Evolutionary conservation across 2,888 invertebrate genomes (phyloP), one percentile per base, ranked within the genome.

Genomic region (Andrena camellia): DNA sequence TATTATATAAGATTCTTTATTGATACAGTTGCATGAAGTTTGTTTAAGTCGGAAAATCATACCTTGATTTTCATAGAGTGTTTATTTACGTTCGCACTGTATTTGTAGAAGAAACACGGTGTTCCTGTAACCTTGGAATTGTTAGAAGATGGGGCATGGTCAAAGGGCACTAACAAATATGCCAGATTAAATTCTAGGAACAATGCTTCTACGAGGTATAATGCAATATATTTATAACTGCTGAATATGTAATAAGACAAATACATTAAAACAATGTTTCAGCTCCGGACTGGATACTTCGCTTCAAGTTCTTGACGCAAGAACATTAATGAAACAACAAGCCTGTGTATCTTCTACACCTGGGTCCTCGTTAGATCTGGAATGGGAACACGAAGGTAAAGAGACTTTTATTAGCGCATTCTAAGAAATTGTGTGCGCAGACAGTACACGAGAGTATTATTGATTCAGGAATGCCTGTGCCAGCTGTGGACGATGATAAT

Each of bases 321-420:
- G 94, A 89, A 95, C 94, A 84, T 93, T 95, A 60, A 90, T 95
- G 63, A 93, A 93, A 81, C 93, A 92, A 33, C 92, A 94, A 80
- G 91, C 93, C 67, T 93, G 89, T 89, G 92, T 92, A 87, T 94
- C 95, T 59, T 95, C 95, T 54, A 96, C 96, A 35, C 95, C 96
- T 42, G 96, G 95, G n/a, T 96, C 96, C 89, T 96, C 96, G 4
- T 92, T 96, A 76, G 96, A 96, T 90, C 94, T 96, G 75, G 96
- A 96, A 93, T 96, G 96, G 96, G 96, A 96, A 93, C 96, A 96
- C 90, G 96, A 96, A 94, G 95, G 93, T 93, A 52, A 66, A 33
- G 1, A 6, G 10, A 60, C 20, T 33, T 64, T 23, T 31, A 6
- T 8, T 23, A 26, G 13, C 42, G 4, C 20, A 1, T 42, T 48